Percentiles rank a stretch among this genome's conserved stretches.
Conservation (phyloP, 2,888 invertebrate species). For the Stomorhina lunata region DNA sequence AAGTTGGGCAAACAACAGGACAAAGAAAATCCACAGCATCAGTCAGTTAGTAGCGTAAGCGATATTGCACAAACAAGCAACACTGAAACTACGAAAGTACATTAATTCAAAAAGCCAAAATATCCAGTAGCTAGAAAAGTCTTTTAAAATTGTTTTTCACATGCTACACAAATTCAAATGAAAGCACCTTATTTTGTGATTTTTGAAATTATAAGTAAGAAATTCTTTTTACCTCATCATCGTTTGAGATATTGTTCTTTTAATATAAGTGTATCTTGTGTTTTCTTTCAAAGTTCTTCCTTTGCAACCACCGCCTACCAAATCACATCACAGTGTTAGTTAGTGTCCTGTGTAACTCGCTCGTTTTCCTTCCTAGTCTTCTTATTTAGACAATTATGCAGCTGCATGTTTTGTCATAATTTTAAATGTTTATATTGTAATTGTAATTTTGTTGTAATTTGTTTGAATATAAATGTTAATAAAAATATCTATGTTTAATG, state of each 20-base stretch:
- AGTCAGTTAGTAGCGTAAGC: neutral
- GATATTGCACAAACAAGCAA: constrained; percentile 7
- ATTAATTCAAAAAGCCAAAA: constrained; percentile 4
- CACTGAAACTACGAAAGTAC: constrained; percentile 34
- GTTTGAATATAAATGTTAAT: constrained; percentile 56
- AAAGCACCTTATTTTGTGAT: constrained; percentile 11
- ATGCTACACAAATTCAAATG: neutral
- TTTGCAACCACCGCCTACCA: neutral
- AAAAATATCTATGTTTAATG: constrained; percentile 3
- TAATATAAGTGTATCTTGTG: neutral
- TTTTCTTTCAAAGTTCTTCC: neutral
- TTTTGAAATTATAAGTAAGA: neutral
- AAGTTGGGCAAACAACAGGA: constrained; percentile 32
- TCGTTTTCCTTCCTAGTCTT: neutral
- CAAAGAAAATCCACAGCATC: neutral
- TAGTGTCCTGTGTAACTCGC: constrained; percentile 19
- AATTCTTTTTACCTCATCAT: neutral
- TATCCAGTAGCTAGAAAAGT: neutral
- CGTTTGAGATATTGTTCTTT: neutral
- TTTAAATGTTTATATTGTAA: constrained; percentile 37
- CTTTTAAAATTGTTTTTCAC: neutral
- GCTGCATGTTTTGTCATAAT: constrained; percentile 42
- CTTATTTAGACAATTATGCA: constrained; percentile 9
- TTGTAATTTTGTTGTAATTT: constrained; percentile 44
- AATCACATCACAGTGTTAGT: neutral